Evolutionary conservation across 1,140 invertebrate species (phyloP).

Genomic region (Ceratosolen fusciceps): DNA sequence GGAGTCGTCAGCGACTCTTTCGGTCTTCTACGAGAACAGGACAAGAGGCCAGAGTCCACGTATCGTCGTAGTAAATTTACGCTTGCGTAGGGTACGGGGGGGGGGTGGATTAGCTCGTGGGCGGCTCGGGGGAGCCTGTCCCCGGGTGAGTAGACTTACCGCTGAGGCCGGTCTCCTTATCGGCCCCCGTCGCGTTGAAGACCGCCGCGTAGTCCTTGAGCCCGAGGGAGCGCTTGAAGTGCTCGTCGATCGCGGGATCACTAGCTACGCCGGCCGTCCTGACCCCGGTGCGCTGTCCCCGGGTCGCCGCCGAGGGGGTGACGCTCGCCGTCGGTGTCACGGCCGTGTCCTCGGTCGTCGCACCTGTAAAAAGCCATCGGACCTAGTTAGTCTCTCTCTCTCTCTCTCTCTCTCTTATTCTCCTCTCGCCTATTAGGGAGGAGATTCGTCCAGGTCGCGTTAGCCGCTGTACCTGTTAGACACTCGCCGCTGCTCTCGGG

Average conservation of each 20-base stretch:
- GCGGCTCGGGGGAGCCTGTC: too few relatives aligned
- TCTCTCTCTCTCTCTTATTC: too few relatives aligned
- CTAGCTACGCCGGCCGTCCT: slow-evolving; percentile 67
- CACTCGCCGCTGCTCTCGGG: slow-evolving; percentile 30
- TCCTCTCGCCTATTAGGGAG: neutral
- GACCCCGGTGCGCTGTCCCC: slow-evolving; percentile 64
- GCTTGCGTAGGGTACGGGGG: too few relatives aligned
- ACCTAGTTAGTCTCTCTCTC: too few relatives aligned
- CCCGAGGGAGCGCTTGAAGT: slow-evolving; percentile 93
- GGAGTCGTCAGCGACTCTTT: neutral
- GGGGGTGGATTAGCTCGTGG: neutral
- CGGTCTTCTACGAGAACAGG: neutral
- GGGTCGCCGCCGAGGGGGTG: slow-evolving; percentile 64
- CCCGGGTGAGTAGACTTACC: slow-evolving; percentile 57
- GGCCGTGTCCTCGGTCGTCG: slow-evolving; percentile 66
- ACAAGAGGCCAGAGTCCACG: too few relatives aligned
- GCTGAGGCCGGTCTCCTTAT: slow-evolving; percentile 68
- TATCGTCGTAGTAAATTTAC: too few relatives aligned
- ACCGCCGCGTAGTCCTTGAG: slow-evolving; percentile 85
- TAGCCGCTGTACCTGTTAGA: slow-evolving; percentile 54
- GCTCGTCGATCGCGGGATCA: slow-evolving; percentile 95
- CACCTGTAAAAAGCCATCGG: slow-evolving; percentile 53
- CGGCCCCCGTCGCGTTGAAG: slow-evolving; percentile 75
- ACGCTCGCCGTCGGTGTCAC: slow-evolving; percentile 63
- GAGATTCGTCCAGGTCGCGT: neutral